These are phyloP conservation scores for Holothuria scabra DNA, from an alignment of 53 echinoderm and acorn worm species.

Conservation along the genomic window DNA sequence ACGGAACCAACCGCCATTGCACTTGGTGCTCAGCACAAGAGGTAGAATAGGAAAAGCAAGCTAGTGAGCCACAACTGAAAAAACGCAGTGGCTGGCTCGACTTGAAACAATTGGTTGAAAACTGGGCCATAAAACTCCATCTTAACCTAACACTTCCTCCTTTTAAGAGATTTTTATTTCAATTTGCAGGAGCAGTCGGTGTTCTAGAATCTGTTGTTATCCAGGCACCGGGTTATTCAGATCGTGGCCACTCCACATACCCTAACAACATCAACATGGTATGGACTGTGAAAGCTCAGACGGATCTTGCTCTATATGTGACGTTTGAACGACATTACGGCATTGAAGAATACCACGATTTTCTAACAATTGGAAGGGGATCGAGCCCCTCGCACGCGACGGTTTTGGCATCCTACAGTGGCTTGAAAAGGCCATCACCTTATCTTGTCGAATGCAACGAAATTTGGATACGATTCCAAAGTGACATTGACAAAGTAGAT, in stretches of 20 bases:
- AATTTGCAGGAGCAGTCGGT: too few species aligned
- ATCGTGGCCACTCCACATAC: background rate
- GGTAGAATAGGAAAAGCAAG: too few species aligned
- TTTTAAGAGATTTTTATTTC: too few species aligned
- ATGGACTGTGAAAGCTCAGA: constrained; percentile 16
- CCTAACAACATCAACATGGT: background rate
- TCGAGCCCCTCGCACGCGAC: background rate
- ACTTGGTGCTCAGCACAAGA: too few species aligned
- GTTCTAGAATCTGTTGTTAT: background rate
- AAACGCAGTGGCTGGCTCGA: too few species aligned
- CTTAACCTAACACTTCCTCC: too few species aligned
- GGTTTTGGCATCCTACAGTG: constrained; percentile 1
- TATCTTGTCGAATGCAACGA: background rate
- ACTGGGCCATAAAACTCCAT: too few species aligned
- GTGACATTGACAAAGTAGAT: background rate
- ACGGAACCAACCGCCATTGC: too few species aligned
- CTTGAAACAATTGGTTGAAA: too few species aligned
- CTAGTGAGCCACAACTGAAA: too few species aligned
- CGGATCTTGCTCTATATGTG: background rate
- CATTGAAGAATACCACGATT: background rate
- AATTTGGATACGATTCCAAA: constrained; percentile 33
- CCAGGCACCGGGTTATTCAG: background rate
- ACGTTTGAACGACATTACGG: background rate
- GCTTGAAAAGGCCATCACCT: constrained; percentile 16
- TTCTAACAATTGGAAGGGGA: background rate